Evolutionary conservation across 2,888 invertebrate genomes (phyloP).

Genomic region (Sinodicranocentrus sp.): DNA sequence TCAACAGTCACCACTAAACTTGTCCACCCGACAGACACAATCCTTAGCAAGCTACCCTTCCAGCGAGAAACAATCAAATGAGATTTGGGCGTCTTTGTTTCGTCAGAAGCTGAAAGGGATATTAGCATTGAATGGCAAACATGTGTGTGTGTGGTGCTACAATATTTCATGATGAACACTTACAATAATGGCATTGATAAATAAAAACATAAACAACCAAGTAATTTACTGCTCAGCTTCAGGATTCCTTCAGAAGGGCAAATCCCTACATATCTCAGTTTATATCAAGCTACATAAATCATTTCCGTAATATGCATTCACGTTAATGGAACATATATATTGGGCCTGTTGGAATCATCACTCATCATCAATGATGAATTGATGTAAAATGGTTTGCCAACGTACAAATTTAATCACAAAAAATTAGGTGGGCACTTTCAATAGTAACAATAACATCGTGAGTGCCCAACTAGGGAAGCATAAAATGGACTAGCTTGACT

Average conservation of each 20-base stretch:
- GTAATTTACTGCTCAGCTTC: conserved; percentile 27
- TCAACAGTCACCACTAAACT: too few relatives aligned
- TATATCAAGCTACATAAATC: conserved; percentile 29
- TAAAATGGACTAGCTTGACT: conserved; percentile 22
- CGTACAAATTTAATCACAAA: conserved; percentile 43
- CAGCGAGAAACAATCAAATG: neutral
- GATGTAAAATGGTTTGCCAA: conserved; percentile 64
- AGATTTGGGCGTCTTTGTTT: conserved; percentile 48
- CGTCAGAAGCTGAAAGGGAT: conserved; percentile 23
- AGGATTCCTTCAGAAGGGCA: conserved; percentile 9
- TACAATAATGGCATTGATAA: conserved; percentile 16
- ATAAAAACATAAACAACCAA: conserved; percentile 10
- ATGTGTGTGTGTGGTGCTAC: neutral
- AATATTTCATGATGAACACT: neutral
- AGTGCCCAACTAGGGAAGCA: conserved; percentile 66
- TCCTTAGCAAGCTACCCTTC: neutral
- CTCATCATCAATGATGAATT: conserved; percentile 59
- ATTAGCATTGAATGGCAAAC: neutral
- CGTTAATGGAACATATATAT: conserved; percentile 16
- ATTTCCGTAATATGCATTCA: conserved; percentile 21
- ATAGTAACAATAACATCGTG: conserved; percentile 52
- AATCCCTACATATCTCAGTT: conserved; percentile 1
- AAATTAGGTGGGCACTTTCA: conserved; percentile 68
- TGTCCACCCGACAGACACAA: too few relatives aligned
- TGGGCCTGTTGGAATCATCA: conserved; percentile 44